Evolutionary conservation across 2,888 invertebrate genomes (phyloP).

Genomic region (Harmothoe impar): DNA sequence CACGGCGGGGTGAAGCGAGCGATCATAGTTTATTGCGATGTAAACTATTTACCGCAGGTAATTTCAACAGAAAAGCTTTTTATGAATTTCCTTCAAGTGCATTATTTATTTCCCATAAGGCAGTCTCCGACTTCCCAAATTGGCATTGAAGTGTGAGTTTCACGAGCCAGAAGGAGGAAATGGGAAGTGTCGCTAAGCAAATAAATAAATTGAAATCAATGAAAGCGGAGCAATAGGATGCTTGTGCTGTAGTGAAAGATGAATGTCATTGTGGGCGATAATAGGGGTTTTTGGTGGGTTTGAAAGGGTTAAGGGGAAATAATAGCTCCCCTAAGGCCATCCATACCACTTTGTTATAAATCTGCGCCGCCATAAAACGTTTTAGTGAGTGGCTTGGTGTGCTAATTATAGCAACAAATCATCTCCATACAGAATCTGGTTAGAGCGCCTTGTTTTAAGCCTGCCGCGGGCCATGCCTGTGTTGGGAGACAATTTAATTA

Average conservation of each 20-base stretch:
- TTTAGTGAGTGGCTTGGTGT: background rate
- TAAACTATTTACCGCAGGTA: background rate
- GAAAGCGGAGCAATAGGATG: background rate
- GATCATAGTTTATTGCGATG: background rate
- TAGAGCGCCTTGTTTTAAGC: background rate
- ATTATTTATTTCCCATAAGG: background rate
- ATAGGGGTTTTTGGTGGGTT: background rate
- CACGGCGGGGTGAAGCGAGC: background rate
- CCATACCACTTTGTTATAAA: background rate
- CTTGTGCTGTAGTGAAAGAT: background rate
- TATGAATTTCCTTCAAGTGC: background rate
- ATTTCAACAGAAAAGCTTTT: background rate
- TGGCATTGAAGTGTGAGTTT: too few relatives aligned
- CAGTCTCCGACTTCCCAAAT: too few relatives aligned
- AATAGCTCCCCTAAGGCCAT: background rate
- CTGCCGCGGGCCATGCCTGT: background rate
- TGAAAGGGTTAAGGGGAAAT: background rate
- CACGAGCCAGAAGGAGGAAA: too few relatives aligned
- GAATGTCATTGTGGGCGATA: background rate
- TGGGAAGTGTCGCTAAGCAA: background rate
- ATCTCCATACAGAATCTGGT: conserved; percentile 2
- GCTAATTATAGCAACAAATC: conserved; percentile 18
- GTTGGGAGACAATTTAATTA: conserved; percentile 4
- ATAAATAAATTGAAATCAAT: background rate
- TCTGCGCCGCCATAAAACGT: conserved; percentile 9